Base-by-base conservation (phyloP, 2,113 vertebrate species). In the Apteryx owenii region DNA sequence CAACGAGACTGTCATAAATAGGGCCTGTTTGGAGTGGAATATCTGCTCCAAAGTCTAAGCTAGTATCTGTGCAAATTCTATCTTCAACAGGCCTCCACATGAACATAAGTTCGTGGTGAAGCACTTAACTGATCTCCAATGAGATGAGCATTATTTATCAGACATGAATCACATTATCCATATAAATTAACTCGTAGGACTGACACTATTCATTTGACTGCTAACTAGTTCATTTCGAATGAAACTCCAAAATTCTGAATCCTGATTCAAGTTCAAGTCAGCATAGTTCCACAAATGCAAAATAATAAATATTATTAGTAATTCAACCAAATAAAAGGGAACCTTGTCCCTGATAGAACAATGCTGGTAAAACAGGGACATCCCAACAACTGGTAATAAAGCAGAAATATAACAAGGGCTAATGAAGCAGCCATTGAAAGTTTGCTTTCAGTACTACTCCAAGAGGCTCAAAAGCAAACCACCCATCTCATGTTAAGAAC, bases 11-110 rank as follows among this genome's bases (percentile, higher is more conserved):
- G 33, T 46, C 62, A 73, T 6, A 94, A 25, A 46, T 31, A 51
- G 0, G 0, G 11, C 5, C 28, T 69, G 3, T 12, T 73, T 44
- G 72, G 11, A 48, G 7, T 13, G 44, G 22, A 86, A 2, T 65
- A 28, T 58, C 25, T 62, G 6, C 58, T 61, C 77, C 23, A 40
- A 62, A 64, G 19, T 42, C 19, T 80, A 72, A 70, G 23, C 28
- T 13, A 19, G 9, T 29, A 58, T 33, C 33, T 68, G 9, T 26
- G 62, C 19, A 66, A 81, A 76, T 51, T 28, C 53, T 78, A 15
- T 40, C 21, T 81, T 65, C 40, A 58, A 13, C 2, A 36, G 38
- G 46, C 16, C 77, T 68, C 62, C 46, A 65, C 1, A 2, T 18
- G 46, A 85, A 70, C 9, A 1, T 18, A 42, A 4, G 48, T 29